phyloP scores from a whole-genome alignment of 2,888 invertebrate species.

The Acanthoscelides obtectus region DNA sequence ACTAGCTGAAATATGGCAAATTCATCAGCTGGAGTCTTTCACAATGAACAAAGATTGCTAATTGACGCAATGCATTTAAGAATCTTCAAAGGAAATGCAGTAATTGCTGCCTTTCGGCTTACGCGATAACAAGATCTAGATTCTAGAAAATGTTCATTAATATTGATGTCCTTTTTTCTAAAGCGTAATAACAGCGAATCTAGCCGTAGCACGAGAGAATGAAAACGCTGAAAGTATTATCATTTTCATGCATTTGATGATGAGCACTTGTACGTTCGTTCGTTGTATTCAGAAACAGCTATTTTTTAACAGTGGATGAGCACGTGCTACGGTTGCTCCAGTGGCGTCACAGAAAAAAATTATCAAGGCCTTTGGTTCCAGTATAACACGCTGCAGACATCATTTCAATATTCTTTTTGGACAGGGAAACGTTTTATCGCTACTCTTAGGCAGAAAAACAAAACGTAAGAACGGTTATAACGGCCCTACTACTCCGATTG shows the following conservation, averaged over 20 bases:
- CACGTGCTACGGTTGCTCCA: conserved; percentile 9
- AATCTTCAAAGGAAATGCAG: background rate
- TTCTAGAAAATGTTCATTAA: background rate
- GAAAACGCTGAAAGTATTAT: background rate
- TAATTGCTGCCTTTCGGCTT: background rate
- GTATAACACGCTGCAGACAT: no score
- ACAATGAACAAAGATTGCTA: no score
- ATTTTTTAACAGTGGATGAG: conserved; percentile 8
- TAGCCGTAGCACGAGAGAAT: background rate
- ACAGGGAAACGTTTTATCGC: no score
- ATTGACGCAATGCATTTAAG: background rate
- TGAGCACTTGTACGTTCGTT: no score
- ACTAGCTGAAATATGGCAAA: no score
- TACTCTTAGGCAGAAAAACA: no score
- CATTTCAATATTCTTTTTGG: no score
- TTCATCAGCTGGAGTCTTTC: no score
- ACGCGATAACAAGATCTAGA: background rate
- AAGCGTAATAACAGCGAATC: background rate
- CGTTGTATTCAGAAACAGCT: conserved; percentile 11
- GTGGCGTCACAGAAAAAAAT: no score
- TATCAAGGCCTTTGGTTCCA: no score
- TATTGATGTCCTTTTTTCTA: background rate
- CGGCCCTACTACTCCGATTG: no score
- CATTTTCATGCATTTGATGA: conserved; percentile 1
- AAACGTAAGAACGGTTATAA: no score